A percentile compares a stretch with the other conserved stretches of the same genome.
These are phyloP conservation scores for Dicyrtoma fusca DNA, from an alignment of 2,888 invertebrate genomes.

Conservation along the genomic window DNA sequence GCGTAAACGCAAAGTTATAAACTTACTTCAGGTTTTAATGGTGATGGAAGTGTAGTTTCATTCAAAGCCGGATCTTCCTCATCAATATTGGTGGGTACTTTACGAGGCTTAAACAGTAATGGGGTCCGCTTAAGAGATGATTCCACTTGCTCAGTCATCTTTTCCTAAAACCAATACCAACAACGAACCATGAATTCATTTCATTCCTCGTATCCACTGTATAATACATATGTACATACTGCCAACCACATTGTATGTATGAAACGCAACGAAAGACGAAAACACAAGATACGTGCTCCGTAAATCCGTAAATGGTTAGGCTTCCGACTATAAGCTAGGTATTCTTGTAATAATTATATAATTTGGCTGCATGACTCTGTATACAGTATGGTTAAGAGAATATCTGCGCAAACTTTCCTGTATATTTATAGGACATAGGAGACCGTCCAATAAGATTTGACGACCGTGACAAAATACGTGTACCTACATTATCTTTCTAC, in stretches of 20 bases:
- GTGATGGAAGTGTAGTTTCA: constrained; percentile 52
- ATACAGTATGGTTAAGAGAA: too few species aligned
- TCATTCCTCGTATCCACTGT: background rate
- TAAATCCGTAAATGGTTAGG: background rate
- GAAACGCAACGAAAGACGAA: too few species aligned
- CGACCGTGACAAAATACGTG: too few species aligned
- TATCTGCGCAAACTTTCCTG: too few species aligned
- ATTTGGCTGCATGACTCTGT: too few species aligned
- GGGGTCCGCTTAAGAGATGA: constrained; percentile 76
- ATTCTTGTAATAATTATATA: too few species aligned
- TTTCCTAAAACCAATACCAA: constrained; percentile 64
- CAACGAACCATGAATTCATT: background rate
- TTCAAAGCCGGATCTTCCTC: constrained; percentile 62
- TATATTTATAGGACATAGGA: too few species aligned
- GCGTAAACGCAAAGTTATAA: background rate
- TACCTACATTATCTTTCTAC: too few species aligned
- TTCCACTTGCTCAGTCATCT: constrained; percentile 73
- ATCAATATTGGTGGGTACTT: constrained; percentile 68
- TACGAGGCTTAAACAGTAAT: constrained; percentile 69
- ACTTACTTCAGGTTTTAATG: constrained; percentile 55
- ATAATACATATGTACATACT: too few species aligned
- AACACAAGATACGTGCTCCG: background rate
- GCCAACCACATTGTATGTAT: too few species aligned
- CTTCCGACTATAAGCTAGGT: too few species aligned
- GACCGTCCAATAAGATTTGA: too few species aligned